Evolutionary conservation across 2,888 invertebrate species (phyloP).

Genomic region (Xanthia togata): DNA sequence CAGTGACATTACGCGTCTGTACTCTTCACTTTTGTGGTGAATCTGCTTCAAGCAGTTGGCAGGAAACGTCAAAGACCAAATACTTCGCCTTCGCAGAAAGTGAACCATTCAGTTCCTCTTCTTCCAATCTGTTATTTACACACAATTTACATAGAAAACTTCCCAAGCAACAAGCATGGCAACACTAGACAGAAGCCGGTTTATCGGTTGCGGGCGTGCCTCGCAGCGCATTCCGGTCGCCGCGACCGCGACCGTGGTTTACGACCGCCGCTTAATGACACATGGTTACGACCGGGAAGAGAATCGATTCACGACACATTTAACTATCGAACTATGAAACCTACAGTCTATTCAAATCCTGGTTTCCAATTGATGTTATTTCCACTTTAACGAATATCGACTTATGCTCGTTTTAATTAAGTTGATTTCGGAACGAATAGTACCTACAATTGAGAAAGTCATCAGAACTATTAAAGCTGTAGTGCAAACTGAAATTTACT

Average conservation of each 20-base stretch:
- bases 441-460: background rate
- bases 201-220: conserved; percentile 81
- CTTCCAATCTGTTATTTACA: background rate
- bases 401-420: background rate
- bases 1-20: background rate
- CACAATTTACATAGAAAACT: conserved; percentile 13
- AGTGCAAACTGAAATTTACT: too few relatives aligned
- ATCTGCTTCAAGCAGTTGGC: background rate
- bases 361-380: conserved; percentile 14
- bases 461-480: background rate
- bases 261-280: conserved; percentile 85
- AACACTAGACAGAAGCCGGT: conserved; percentile 71
- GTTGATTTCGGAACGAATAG: background rate
- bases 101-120: background rate
- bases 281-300: conserved; percentile 85
- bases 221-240: conserved; percentile 83
- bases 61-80: background rate
- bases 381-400: background rate
- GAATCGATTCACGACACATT: conserved; percentile 85
- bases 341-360: conserved; percentile 32
- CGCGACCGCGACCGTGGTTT: conserved; percentile 81
- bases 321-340: conserved; percentile 78
- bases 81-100: background rate
- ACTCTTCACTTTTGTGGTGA: background rate
- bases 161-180: conserved; percentile 46